Evolutionary conservation across 2,888 invertebrate species (phyloP).

Genomic region (Theretra japonica): DNA sequence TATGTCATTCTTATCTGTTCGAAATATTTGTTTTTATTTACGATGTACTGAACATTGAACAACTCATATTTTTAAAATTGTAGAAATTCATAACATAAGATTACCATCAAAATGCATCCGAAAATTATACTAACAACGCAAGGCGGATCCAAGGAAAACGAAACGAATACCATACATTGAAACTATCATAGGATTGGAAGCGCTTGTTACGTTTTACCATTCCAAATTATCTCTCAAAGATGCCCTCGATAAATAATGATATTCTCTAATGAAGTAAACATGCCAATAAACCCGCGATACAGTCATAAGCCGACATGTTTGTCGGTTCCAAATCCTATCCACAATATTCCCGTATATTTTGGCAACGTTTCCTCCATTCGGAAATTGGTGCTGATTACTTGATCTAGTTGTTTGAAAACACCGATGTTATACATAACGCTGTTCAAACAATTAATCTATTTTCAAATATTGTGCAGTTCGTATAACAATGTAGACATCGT

Average conservation of each 20-base stretch:
- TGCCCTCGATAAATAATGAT: not conserved
- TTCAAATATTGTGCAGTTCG: not conserved
- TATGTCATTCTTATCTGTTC: no score
- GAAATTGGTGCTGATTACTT: not conserved
- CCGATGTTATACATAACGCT: not conserved
- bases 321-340: not conserved
- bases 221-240: not conserved
- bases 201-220: not conserved
- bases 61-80: no score
- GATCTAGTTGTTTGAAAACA: constrained; percentile 15
- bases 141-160: not conserved
- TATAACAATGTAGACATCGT: constrained; percentile 11
- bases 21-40: no score
- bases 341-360: not conserved
- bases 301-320: not conserved
- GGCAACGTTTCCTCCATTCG: not conserved
- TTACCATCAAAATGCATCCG: no score
- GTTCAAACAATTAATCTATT: constrained; percentile 19
- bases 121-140: no score
- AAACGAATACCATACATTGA: not conserved
- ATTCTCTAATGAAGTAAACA: not conserved
- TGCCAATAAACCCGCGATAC: not conserved
- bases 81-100: no score
- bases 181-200: constrained; percentile 2
- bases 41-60: no score